Evolutionary conservation across 2,797 vertebrate genomes (phyloP), one percentile per base, ranked within the genome.

Genomic region (Molothrus ater): DNA sequence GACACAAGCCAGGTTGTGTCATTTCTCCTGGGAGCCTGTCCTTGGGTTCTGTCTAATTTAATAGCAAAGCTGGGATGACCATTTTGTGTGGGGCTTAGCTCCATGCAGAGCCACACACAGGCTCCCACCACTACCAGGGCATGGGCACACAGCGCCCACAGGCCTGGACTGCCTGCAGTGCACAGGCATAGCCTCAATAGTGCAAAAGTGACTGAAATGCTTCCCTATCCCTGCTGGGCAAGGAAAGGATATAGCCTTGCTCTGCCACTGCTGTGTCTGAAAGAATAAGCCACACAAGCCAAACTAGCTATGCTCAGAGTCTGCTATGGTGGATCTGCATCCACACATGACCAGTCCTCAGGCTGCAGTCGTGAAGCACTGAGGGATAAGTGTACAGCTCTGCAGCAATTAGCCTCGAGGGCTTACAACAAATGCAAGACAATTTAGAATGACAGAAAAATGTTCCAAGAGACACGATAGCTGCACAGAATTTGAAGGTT

Each of bases 401-500:
- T 42, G 40, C 42, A 78, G 59, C 50, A 88, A 32, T 71, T 85
- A 80, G 47, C 83, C 71, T 90, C 3, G 0, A 82, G 74, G 93
- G n/a, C 64, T 87, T 93, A 65, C 50, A 88, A 71, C 26, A 68
- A 90, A 87, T 68, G 72, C 65, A 92, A 59, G 78, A 85, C 71
- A 59, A 87, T 88, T 93, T 85, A 85, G 68, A 65, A 78, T 82
- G 81, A 95, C 68, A 82, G 72, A 75, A 92, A 81, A 85, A 71
- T 86, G 86, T 94, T 91, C 87, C 28, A 66, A 71, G 74, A 93
- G 74, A 86, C 53, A 80, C 0, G 1, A 71, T 51, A 94, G 88
- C 86, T 95, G 83, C 64, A 92, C 60, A 65, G 92, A 94, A 94
- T 73, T 60, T 71, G 71, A 94, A 90, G 71, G 64, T 57, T 85